phyloP scores from a whole-genome alignment of 2,888 invertebrate species.

The Cryptophagus acutangulus region DNA sequence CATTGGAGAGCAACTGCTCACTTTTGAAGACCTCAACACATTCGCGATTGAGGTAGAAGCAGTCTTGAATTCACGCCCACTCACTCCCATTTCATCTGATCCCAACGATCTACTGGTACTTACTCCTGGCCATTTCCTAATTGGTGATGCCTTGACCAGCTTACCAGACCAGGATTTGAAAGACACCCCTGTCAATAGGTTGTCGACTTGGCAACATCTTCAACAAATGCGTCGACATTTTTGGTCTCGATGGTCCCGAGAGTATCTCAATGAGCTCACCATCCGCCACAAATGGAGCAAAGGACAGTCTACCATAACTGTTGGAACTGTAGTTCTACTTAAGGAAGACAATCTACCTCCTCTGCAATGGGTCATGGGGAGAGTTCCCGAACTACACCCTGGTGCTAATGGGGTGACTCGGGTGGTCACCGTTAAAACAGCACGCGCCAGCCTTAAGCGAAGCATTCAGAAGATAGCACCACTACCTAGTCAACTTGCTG shows the following conservation, averaged over 20 bases:
- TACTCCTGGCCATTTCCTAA: neutral
- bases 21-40: neutral
- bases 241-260: neutral
- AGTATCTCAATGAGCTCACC: neutral
- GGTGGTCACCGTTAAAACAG: too few relatives aligned
- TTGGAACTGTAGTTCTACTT: too few relatives aligned
- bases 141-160: neutral
- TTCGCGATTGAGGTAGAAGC: neutral
- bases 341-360: too few relatives aligned
- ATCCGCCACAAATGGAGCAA: slow-evolving; percentile 3
- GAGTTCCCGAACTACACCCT: too few relatives aligned
- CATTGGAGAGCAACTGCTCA: neutral
- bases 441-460: too few relatives aligned
- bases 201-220: neutral
- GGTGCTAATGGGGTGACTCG: too few relatives aligned
- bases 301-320: too few relatives aligned
- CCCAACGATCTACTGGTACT: neutral
- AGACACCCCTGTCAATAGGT: neutral
- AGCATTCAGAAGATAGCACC: too few relatives aligned
- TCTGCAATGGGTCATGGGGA: too few relatives aligned
- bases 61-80: neutral
- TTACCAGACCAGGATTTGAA: neutral
- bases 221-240: neutral
- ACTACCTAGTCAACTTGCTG: too few relatives aligned
- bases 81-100: neutral